phyloP scores from a whole-genome alignment of 2,797 vertebrate species.

The Clamator glandarius region DNA sequence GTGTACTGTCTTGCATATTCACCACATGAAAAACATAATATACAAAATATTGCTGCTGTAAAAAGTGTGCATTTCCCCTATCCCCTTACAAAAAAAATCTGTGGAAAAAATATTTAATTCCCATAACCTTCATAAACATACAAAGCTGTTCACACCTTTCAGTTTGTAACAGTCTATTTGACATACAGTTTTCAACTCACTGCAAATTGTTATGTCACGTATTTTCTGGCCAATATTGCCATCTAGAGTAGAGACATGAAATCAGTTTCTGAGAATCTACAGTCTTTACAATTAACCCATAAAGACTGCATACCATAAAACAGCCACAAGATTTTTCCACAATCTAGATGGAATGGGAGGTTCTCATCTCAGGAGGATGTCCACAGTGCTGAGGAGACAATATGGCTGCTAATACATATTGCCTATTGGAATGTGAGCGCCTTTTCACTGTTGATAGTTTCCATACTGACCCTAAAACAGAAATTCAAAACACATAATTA shows the following conservation, averaged over 20 bases:
- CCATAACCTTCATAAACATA: slow-evolving; percentile 81
- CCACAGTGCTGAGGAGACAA: slow-evolving; percentile 79
- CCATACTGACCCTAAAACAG: slow-evolving; percentile 92
- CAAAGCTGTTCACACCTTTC: slow-evolving; percentile 77
- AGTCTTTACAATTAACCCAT: slow-evolving; percentile 75
- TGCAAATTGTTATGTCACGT: slow-evolving; percentile 65
- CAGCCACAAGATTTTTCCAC: slow-evolving; percentile 78
- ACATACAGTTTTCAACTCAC: slow-evolving; percentile 72
- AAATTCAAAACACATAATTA: slow-evolving; percentile 55
- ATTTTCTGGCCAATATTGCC: slow-evolving; percentile 86
- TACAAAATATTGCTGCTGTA: slow-evolving; percentile 85
- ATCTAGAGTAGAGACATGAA: slow-evolving; percentile 83
- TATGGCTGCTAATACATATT: slow-evolving; percentile 75
- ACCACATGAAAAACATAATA: slow-evolving; percentile 80
- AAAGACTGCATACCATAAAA: slow-evolving; percentile 73
- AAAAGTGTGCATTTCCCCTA: slow-evolving; percentile 81
- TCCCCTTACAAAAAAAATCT: slow-evolving; percentile 80
- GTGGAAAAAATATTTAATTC: slow-evolving; percentile 83
- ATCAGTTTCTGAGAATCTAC: slow-evolving; percentile 69
- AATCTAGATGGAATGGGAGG: slow-evolving; percentile 79
- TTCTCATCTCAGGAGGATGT: slow-evolving; percentile 75
- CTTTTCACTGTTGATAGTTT: slow-evolving; percentile 97
- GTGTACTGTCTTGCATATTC: slow-evolving; percentile 80
- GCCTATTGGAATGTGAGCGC: slow-evolving; percentile 79
- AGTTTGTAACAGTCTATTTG: slow-evolving; percentile 78